Conservation (phyloP, 2,888 invertebrate species). For the Aphidoletes aphidimyza region DNA sequence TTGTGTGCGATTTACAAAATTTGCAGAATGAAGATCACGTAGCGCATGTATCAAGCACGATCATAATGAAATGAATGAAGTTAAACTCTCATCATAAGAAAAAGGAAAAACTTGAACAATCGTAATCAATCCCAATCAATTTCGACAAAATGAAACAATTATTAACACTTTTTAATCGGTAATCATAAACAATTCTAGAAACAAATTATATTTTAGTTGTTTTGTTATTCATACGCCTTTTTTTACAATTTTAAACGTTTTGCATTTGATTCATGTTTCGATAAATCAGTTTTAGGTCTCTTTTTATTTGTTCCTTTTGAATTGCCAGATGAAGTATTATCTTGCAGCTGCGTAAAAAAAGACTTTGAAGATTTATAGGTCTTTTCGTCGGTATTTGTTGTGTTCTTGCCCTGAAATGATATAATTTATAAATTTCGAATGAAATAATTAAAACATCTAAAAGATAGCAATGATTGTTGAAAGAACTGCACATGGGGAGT, state of each 20-base stretch:
- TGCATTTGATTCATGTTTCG: background rate
- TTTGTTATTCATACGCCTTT: background rate
- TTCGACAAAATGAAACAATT: background rate
- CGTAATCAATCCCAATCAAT: background rate
- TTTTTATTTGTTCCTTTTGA: conserved; percentile 62
- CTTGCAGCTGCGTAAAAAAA: conserved; percentile 88
- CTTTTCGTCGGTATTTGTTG: conserved; percentile 66
- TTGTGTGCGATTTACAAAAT: too few species aligned
- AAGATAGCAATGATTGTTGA: background rate
- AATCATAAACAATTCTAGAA: too few species aligned
- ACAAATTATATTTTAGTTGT: background rate
- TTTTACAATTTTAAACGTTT: conserved; percentile 26
- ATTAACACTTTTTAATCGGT: background rate
- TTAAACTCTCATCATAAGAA: too few species aligned
- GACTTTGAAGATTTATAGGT: conserved; percentile 79
- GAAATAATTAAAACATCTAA: conserved; percentile 58
- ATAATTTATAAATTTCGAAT: too few species aligned
- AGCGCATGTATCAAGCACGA: too few species aligned
- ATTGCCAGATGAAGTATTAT: conserved; percentile 72
- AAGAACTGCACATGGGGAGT: too few species aligned
- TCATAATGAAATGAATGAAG: too few species aligned
- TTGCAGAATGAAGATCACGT: too few species aligned
- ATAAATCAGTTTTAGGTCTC: background rate
- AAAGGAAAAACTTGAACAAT: too few species aligned
- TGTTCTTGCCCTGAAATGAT: conserved; percentile 65